Conservation (phyloP, 2,797 vertebrate genomes). For the Tenualosa ilisha region DNA sequence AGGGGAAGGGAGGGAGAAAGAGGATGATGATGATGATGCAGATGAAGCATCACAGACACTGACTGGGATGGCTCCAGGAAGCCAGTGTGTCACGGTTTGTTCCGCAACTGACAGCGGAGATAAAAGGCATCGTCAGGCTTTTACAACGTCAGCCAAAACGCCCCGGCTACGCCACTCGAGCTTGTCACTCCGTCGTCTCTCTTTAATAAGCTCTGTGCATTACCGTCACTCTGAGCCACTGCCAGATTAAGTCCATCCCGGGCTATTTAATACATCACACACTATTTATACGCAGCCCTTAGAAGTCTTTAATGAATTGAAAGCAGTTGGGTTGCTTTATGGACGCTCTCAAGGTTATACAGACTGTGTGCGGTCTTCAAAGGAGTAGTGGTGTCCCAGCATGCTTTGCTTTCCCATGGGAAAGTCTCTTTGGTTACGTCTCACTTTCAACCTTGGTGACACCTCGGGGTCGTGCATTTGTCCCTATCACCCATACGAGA, state of each 20-base stretch:
- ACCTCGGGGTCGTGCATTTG: neutral
- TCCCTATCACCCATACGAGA: conserved; percentile 21
- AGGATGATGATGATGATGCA: neutral
- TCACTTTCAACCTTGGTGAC: neutral
- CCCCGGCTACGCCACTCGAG: neutral
- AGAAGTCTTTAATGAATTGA: neutral
- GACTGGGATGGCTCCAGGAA: neutral
- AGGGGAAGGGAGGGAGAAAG: neutral
- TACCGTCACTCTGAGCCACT: neutral
- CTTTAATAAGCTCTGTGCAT: conserved; percentile 21
- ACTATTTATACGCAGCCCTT: neutral
- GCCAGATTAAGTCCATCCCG: neutral
- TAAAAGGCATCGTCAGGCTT: conserved; percentile 26
- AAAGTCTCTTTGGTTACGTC: neutral
- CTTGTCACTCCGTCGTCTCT: conserved; percentile 30
- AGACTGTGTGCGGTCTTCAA: neutral
- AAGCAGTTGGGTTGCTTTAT: neutral
- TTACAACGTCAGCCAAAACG: neutral
- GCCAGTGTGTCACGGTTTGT: neutral
- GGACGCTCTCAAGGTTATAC: neutral
- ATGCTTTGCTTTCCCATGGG: neutral
- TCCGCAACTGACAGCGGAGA: conserved; percentile 30
- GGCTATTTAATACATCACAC: neutral
- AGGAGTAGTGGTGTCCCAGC: neutral
- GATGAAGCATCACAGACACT: neutral